These are phyloP conservation scores for Centruroides vittatus DNA, from an alignment of 1,140 invertebrate genomes.

Conservation along the genomic window DNA sequence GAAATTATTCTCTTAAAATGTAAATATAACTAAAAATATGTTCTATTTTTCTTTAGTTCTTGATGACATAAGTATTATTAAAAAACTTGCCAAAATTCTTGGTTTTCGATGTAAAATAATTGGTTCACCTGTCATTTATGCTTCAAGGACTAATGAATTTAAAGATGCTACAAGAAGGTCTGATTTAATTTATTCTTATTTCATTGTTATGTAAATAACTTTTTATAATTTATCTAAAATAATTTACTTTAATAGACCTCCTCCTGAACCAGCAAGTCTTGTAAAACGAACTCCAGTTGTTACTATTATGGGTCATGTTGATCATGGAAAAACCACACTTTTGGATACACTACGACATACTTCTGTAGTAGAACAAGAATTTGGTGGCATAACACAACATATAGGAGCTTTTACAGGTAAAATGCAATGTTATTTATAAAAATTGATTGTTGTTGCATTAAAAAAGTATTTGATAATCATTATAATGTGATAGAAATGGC, in stretches of 20 bases:
- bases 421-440: background rate
- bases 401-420: slow-evolving; percentile 89
- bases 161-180: background rate
- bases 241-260: slow-evolving; percentile 30
- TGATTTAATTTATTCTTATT: background rate
- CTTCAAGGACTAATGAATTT: background rate
- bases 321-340: slow-evolving; percentile 97
- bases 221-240: background rate
- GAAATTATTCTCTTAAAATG: too few species aligned
- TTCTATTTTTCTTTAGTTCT: background rate
- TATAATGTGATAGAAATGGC: too few species aligned
- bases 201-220: background rate
- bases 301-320: slow-evolving; percentile 98
- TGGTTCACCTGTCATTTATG: slow-evolving; percentile 8
- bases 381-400: slow-evolving; percentile 99
- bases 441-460: background rate
- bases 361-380: slow-evolving; percentile 75
- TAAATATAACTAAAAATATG: too few species aligned
- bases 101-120: slow-evolving; percentile 42
- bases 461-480: too few species aligned
- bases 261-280: slow-evolving; percentile 44
- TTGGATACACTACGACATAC: slow-evolving; percentile 78
- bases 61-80: background rate
- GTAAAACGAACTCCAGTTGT: slow-evolving; percentile 70
- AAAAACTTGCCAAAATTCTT: slow-evolving; percentile 45